phyloP scores from a whole-genome alignment of 2,888 invertebrate genomes.

The Oligia latruncula region DNA sequence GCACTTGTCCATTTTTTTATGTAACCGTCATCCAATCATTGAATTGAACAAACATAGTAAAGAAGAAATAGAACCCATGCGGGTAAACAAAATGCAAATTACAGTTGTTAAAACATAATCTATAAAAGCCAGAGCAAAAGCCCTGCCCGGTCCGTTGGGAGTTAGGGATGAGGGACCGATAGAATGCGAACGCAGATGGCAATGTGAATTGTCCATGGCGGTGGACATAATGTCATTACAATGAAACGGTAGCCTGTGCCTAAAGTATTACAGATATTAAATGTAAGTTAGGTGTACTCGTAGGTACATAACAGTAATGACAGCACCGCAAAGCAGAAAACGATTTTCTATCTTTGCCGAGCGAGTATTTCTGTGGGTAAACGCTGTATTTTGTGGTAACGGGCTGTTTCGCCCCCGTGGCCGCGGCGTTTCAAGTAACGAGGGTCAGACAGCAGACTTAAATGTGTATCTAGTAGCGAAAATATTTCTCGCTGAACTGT shows the following conservation, averaged over 20 bases:
- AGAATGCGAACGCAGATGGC: constrained; percentile 28
- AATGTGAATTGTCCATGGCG: constrained; percentile 5
- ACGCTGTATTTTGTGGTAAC: not conserved
- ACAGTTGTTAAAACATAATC: constrained; percentile 22
- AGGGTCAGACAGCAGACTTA: constrained; percentile 25
- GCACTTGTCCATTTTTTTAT: not conserved
- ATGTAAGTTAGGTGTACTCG: not conserved
- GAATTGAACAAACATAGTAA: not conserved
- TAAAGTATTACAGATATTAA: constrained; percentile 8
- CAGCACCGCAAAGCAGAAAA: not conserved
- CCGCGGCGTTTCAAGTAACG: not conserved
- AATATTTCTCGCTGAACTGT: not conserved
- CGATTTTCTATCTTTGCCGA: constrained; percentile 11
- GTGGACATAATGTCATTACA: constrained; percentile 14
- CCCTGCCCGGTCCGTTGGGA: constrained; percentile 16
- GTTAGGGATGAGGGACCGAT: constrained; percentile 24
- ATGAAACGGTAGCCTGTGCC: constrained; percentile 1
- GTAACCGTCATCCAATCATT: not conserved
- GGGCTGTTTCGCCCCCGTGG: not conserved
- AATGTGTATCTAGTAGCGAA: too few species aligned
- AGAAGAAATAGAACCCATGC: constrained; percentile 13
- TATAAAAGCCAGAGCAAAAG: not conserved
- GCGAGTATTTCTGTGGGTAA: not conserved
- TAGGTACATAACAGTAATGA: not conserved
- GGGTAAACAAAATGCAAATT: constrained; percentile 31